Conservation (phyloP, 1,140 invertebrate genomes). For the Macrobrachium rosenbergii region DNA sequence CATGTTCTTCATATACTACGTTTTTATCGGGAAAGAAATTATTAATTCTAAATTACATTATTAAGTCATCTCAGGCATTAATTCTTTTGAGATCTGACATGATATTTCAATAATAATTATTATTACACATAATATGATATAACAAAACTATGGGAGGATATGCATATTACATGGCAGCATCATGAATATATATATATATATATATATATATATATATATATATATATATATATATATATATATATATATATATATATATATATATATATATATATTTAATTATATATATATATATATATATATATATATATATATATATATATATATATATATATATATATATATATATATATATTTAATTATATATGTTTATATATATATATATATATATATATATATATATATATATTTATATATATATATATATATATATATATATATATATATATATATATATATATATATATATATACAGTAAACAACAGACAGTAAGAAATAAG, state of each 20-base stretch:
- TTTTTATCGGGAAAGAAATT: no score
- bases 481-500: no score
- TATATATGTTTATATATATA: background rate
- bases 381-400: background rate
- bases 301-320: conserved; percentile 13
- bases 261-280: background rate
- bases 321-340: conserved; percentile 6
- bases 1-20: no score
- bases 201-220: no score
- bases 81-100: no score
- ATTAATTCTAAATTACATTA: no score
- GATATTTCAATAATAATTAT: no score
- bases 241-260: background rate
- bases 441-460: conserved; percentile 3
- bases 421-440: background rate
- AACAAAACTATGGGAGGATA: no score
- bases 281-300: conserved; percentile 17
- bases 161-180: no score
- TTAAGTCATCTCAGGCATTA: no score
- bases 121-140: no score
- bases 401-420: background rate
- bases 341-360: background rate
- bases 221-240: background rate
- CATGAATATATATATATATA: no score
- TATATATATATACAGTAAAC: background rate